phyloP scores from a whole-genome alignment of 2,888 invertebrate genomes.

The Rhorus exstirpatorius region DNA sequence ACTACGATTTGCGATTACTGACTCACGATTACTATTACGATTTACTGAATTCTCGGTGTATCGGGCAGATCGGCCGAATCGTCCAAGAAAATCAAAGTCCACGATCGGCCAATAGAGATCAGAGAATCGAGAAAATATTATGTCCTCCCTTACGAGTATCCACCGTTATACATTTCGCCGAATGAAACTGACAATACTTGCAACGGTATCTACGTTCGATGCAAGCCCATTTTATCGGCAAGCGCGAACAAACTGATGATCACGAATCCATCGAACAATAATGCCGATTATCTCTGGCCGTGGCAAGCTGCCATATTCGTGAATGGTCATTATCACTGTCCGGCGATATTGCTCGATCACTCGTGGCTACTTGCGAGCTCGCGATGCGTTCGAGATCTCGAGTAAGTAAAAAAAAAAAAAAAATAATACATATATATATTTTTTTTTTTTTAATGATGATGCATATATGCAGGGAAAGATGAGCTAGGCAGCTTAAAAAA shows the following conservation, averaged over 20 bases:
- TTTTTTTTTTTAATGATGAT: slow-evolving; percentile 73
- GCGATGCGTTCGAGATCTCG: slow-evolving; percentile 86
- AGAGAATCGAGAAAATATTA: slow-evolving; percentile 45
- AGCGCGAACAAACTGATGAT: slow-evolving; percentile 57
- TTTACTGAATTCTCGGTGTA: background rate
- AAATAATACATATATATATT: background rate
- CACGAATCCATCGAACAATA: slow-evolving; percentile 69
- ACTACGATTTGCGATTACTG: no score
- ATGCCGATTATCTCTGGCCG: slow-evolving; percentile 87
- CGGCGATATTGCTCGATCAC: slow-evolving; percentile 90
- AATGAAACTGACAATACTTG: slow-evolving; percentile 71
- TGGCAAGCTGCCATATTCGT: slow-evolving; percentile 92
- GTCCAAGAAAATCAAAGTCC: slow-evolving; percentile 73
- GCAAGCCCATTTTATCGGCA: slow-evolving; percentile 75
- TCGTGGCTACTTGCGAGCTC: slow-evolving; percentile 89
- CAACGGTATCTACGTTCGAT: slow-evolving; percentile 76
- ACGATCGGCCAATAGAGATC: slow-evolving; percentile 51
- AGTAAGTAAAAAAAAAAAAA: slow-evolving; percentile 82
- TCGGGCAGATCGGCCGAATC: slow-evolving; percentile 78
- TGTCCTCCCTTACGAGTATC: slow-evolving; percentile 58
- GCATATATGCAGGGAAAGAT: no score
- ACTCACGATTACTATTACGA: no score
- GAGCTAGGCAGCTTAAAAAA: no score
- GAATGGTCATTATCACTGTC: slow-evolving; percentile 90
- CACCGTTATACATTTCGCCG: slow-evolving; percentile 65